A percentile compares a stretch with the other conserved stretches of the same genome.
Evolutionary conservation across 2,797 vertebrate genomes (phyloP).

Genomic region (Enteromius radiatus): DNA sequence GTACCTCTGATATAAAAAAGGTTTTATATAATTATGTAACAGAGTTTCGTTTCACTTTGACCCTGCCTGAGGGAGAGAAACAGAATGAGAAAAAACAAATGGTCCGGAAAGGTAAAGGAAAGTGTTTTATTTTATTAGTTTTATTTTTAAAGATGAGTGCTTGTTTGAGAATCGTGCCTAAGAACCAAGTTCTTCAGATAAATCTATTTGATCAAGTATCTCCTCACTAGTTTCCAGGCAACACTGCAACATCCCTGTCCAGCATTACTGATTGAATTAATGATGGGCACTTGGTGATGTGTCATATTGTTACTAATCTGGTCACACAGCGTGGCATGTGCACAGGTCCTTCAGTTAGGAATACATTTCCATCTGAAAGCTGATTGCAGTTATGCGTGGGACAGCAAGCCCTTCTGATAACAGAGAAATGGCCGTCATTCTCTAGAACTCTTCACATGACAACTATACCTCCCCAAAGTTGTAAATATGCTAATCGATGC

Average conservation of each 20-base stretch:
- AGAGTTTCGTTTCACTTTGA: not conserved
- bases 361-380: constrained; percentile 6
- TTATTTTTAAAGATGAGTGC: not conserved
- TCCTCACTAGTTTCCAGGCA: constrained; percentile 30
- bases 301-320: constrained; percentile 24
- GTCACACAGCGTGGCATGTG: not conserved
- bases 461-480: not conserved
- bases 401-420: not conserved
- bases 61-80: not conserved
- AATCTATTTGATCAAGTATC: not conserved
- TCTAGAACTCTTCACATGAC: not conserved
- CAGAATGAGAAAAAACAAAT: not conserved
- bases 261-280: constrained; percentile 16
- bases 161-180: not conserved
- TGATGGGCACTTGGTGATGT: not conserved
- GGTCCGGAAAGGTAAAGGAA: not conserved
- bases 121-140: not conserved
- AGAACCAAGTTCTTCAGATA: not conserved
- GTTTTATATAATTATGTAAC: not conserved
- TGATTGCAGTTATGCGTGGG: not conserved
- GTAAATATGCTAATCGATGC: not conserved
- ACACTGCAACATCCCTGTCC: constrained; percentile 11
- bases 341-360: constrained; percentile 11
- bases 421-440: not conserved
- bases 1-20: not conserved